Evolutionary conservation across 37 sponge, comb jelly and placozoan genomes (phyloP).

Genomic region (Petrosia ficiformis): DNA sequence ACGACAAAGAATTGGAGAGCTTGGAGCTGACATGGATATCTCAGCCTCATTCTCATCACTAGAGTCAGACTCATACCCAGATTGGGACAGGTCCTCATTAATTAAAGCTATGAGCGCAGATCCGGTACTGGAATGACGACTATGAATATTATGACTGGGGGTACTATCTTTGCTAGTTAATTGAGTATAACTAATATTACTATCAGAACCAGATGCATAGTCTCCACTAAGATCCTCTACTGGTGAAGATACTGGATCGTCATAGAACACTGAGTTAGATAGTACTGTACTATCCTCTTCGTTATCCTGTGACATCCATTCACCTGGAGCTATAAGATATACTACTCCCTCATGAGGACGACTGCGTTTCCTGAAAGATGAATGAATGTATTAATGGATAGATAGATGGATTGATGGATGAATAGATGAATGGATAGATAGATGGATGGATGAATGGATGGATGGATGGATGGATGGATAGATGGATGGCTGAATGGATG

Average conservation of each 20-base stretch:
- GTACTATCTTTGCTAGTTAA: too few species aligned
- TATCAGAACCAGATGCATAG: too few species aligned
- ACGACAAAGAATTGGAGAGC: background rate
- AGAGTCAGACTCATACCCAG: background rate
- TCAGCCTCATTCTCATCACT: background rate
- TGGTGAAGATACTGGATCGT: background rate
- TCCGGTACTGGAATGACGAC: background rate
- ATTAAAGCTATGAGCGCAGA: background rate
- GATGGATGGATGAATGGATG: too few species aligned
- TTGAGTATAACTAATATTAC: too few species aligned
- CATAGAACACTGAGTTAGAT: background rate
- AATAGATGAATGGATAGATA: too few species aligned
- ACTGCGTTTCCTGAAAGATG: background rate
- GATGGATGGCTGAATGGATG: too few species aligned
- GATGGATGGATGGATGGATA: too few species aligned
- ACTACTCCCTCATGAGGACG: conserved; percentile 1
- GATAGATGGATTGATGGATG: too few species aligned
- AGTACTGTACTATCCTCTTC: background rate
- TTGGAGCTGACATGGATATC: background rate
- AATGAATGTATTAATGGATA: background rate
- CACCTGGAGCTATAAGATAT: background rate
- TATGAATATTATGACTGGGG: too few species aligned
- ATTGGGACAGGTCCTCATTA: background rate
- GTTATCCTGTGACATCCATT: background rate
- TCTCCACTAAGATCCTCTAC: too few species aligned